phyloP scores from a whole-genome alignment of 2,113 vertebrate genomes.

The Gasterosteus aculeatus region DNA sequence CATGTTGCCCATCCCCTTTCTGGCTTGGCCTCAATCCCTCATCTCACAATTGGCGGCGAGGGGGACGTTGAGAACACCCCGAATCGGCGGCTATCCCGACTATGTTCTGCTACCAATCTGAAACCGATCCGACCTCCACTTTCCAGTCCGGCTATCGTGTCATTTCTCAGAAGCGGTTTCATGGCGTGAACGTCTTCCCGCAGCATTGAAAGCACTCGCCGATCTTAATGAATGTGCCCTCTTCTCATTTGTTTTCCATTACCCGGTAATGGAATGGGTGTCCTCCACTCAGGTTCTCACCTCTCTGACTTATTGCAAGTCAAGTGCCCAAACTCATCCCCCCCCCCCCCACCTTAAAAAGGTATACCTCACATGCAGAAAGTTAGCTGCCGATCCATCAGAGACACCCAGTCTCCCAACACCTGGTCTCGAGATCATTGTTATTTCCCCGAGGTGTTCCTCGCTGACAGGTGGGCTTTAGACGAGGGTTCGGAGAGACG shows the following conservation, averaged over 20 bases:
- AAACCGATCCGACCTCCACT: neutral
- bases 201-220: neutral
- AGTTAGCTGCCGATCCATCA: conserved; percentile 2
- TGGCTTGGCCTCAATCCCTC: conserved; percentile 48
- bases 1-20: conserved; percentile 69
- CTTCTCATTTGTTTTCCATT: conserved; percentile 5
- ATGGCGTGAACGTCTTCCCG: neutral
- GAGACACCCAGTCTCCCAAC: conserved; percentile 13
- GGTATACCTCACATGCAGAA: conserved; percentile 13
- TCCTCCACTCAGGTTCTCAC: conserved; percentile 7
- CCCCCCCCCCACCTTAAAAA: neutral
- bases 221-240: conserved; percentile 15
- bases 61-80: conserved; percentile 48
- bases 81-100: conserved; percentile 4
- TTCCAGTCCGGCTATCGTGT: neutral
- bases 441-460: conserved; percentile 59
- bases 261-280: conserved; percentile 5
- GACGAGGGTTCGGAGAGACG: conserved; percentile 42
- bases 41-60: conserved; percentile 40
- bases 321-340: conserved; percentile 11
- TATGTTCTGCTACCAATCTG: conserved; percentile 1
- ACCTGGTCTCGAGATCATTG: conserved; percentile 35
- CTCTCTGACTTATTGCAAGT: conserved; percentile 5
- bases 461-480: conserved; percentile 61
- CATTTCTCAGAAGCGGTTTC: neutral